Percentiles rank a stretch among this genome's conserved stretches.
These are phyloP conservation scores for Chrysocyon brachyurus DNA, from an alignment of 2,797 vertebrate species.

Conservation along the genomic window DNA sequence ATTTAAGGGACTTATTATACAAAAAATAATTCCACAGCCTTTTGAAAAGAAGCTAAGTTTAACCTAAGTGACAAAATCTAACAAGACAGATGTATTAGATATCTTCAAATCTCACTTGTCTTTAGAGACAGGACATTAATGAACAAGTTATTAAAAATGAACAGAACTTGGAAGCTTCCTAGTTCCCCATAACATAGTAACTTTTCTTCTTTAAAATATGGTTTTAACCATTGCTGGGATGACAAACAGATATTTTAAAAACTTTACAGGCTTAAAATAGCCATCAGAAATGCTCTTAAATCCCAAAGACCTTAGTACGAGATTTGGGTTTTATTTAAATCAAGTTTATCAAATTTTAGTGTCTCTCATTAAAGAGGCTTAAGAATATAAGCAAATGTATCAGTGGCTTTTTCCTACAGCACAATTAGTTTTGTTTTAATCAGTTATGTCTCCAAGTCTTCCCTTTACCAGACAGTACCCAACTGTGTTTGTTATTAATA, in stretches of 20 bases:
- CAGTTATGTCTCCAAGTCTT: background rate
- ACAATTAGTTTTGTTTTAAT: slow-evolving; percentile 22
- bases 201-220: slow-evolving; percentile 47
- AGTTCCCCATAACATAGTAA: background rate
- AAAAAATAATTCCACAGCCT: background rate
- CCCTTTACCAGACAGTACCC: background rate
- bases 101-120: background rate
- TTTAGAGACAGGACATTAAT: background rate
- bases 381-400: background rate
- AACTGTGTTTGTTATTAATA: background rate
- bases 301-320: background rate
- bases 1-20: background rate
- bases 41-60: slow-evolving; percentile 4
- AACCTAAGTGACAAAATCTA: background rate
- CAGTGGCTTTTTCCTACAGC: background rate
- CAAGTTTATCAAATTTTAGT: background rate
- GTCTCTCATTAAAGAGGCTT: background rate
- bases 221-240: slow-evolving; percentile 9
- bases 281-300: background rate
- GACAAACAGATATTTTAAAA: background rate
- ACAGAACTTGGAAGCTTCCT: background rate
- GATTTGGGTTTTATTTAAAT: slow-evolving; percentile 24
- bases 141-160: background rate
- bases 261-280: slow-evolving; percentile 26
- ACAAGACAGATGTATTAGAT: background rate